These are phyloP conservation scores for Hypanus sabinus DNA, from an alignment of 2,113 vertebrate species.

Conservation along the genomic window DNA sequence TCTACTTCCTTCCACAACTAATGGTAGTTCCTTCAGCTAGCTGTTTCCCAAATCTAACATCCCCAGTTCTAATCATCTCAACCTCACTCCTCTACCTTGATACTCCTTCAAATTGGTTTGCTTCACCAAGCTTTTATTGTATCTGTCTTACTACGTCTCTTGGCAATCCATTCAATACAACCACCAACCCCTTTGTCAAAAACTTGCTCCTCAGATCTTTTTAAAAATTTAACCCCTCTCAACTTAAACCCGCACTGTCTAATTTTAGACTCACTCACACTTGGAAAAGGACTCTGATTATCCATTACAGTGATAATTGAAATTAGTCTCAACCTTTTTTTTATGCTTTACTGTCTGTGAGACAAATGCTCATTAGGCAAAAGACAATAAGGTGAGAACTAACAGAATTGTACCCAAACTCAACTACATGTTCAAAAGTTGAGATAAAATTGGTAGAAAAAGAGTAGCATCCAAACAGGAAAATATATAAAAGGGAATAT, in stretches of 20 bases:
- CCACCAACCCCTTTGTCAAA: no score
- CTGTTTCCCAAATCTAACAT: background rate
- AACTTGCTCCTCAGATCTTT: no score
- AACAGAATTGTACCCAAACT: background rate
- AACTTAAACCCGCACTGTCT: no score
- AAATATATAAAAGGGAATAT: background rate
- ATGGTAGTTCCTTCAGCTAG: background rate
- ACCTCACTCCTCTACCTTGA: background rate
- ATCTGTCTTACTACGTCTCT: no score
- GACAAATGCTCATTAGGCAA: background rate
- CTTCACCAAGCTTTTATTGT: background rate
- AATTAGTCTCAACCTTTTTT: background rate
- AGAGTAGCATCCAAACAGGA: background rate
- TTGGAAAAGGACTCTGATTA: no score
- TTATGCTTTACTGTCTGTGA: background rate
- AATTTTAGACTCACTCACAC: no score
- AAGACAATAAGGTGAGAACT: background rate
- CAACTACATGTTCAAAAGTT: background rate
- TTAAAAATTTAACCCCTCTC: no score
- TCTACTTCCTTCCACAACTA: background rate
- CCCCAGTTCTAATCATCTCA: background rate
- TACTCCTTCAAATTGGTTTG: background rate
- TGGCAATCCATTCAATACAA: no score
- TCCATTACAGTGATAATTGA: no score
- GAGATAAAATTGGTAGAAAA: background rate